These are phyloP conservation scores for Galerucella nymphaeae DNA, from an alignment of 2,888 invertebrate genomes.

Conservation along the genomic window DNA sequence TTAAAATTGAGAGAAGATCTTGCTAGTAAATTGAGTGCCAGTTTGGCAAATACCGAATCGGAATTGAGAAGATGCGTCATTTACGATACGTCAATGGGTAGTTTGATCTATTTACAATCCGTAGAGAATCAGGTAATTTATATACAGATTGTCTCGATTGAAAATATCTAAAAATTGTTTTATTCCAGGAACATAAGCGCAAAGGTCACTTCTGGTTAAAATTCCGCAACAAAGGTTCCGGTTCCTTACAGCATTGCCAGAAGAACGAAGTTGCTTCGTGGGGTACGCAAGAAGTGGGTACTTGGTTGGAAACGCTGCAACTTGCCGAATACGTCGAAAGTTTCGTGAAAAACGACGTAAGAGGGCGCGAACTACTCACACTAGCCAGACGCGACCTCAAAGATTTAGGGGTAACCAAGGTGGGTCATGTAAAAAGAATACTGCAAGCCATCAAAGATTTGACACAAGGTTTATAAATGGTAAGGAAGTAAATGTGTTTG, in stretches of 20 bases:
- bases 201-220: constrained; percentile 78
- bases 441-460: constrained; percentile 92
- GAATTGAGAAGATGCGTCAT: constrained; percentile 77
- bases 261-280: constrained; percentile 73
- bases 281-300: constrained; percentile 90
- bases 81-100: constrained; percentile 68
- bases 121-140: constrained; percentile 67
- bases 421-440: constrained; percentile 95
- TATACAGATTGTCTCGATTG: background rate
- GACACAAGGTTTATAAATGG: constrained; percentile 61
- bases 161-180: background rate
- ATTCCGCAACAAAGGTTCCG: constrained; percentile 67
- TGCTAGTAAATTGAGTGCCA: constrained; percentile 75
- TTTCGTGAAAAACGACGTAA: constrained; percentile 90
- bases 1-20: constrained; percentile 74
- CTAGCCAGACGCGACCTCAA: constrained; percentile 88
- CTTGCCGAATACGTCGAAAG: constrained; percentile 91
- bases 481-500: constrained; percentile 27
- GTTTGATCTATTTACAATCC: constrained; percentile 70
- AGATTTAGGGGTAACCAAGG: constrained; percentile 93
- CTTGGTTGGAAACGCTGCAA: constrained; percentile 90
- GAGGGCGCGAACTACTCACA: constrained; percentile 88
- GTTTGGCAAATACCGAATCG: constrained; percentile 77
- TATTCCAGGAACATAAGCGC: constrained; percentile 65
- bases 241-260: constrained; percentile 66